Conservation (phyloP, 2,888 invertebrate genomes). For the Apamea crenata region DNA sequence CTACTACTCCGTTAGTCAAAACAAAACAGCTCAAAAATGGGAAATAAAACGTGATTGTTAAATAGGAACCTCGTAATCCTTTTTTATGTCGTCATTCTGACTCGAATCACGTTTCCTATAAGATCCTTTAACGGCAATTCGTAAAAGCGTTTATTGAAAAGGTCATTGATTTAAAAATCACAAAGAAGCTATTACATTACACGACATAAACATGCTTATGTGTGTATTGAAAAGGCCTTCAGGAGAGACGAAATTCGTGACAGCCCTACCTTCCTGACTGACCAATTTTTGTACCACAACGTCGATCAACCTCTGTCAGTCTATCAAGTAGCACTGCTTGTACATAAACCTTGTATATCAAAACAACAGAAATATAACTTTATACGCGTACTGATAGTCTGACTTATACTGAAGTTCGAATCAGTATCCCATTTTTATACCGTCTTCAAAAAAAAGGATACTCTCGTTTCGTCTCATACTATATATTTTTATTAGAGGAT, state of each 20-base stretch:
- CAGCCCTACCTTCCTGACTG: not conserved
- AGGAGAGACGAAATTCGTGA: not conserved
- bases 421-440: not conserved
- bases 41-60: slow-evolving; percentile 25
- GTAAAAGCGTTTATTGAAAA: slow-evolving; percentile 54
- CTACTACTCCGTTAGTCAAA: too few relatives aligned
- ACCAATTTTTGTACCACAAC: not conserved
- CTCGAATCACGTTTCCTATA: slow-evolving; percentile 39
- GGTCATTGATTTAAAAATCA: slow-evolving; percentile 33
- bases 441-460: not conserved
- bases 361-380: not conserved
- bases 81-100: slow-evolving; percentile 54
- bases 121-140: slow-evolving; percentile 33
- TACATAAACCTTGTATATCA: too few relatives aligned
- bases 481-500: not conserved
- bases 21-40: too few relatives aligned
- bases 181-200: not conserved
- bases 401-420: not conserved
- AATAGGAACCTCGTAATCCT: slow-evolving; percentile 49
- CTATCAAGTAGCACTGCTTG: too few relatives aligned
- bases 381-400: not conserved
- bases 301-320: too few relatives aligned
- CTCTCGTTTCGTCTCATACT: not conserved
- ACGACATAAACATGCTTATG: not conserved
- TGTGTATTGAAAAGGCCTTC: not conserved